Percentiles rank a stretch among this genome's conserved stretches.
Conservation (phyloP, 2,888 invertebrate species). For the Deilephila porcellus region DNA sequence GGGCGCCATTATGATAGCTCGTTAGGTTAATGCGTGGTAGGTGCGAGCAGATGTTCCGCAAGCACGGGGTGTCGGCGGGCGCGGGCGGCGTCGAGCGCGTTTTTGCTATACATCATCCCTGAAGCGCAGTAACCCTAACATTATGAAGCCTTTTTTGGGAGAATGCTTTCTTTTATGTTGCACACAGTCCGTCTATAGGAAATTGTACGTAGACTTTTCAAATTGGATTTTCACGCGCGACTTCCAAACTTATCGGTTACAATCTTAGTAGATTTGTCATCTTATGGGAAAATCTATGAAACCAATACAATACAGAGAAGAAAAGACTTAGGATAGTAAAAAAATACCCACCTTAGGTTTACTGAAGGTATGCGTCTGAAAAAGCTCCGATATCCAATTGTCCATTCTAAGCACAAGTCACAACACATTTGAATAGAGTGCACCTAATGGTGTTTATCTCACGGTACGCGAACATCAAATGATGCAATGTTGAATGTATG, state of each 20-base stretch:
- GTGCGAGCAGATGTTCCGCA: conserved; percentile 75
- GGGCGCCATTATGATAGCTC: conserved; percentile 79
- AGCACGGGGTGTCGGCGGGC: conserved; percentile 40
- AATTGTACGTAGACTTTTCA: conserved; percentile 37
- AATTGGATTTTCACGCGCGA: background rate
- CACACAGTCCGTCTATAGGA: conserved; percentile 33
- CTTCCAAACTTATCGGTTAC: background rate
- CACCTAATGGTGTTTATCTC: conserved; percentile 64
- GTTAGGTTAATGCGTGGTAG: conserved; percentile 81
- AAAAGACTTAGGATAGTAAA: background rate
- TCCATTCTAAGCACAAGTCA: conserved; percentile 60
- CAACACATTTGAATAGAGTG: conserved; percentile 34
- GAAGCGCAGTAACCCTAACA: conserved; percentile 62
- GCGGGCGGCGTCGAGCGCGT: conserved; percentile 56
- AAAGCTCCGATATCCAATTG: conserved; percentile 80
- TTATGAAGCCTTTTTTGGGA: conserved; percentile 39
- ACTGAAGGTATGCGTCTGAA: conserved; percentile 70
- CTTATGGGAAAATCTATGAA: conserved; percentile 10
- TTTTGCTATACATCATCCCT: conserved; percentile 76
- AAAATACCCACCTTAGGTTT: conserved; percentile 68
- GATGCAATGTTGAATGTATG: conserved; percentile 59
- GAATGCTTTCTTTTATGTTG: conserved; percentile 24
- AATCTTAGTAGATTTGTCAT: background rate
- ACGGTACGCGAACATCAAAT: conserved; percentile 68
- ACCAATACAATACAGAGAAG: background rate